phyloP scores from a whole-genome alignment of 1,140 invertebrate genomes.

The Campoletis sonorensis region DNA sequence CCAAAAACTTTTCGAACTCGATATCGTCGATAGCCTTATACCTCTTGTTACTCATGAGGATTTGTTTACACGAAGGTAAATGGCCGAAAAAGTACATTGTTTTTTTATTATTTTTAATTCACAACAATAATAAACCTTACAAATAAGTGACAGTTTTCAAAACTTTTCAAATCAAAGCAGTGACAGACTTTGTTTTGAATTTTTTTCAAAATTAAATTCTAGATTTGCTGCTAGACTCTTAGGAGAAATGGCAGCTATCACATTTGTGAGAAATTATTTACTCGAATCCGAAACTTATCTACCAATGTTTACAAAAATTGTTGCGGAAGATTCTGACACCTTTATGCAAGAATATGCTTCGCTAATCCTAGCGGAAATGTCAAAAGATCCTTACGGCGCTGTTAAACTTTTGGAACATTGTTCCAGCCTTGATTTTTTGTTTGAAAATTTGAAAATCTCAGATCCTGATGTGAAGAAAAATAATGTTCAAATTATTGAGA shows the following conservation, averaged over 20 bases:
- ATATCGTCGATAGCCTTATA: slow-evolving; percentile 61
- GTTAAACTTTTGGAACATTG: slow-evolving; percentile 57
- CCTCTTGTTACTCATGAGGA: slow-evolving; percentile 66
- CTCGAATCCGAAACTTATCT: slow-evolving; percentile 59
- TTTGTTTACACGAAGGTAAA: slow-evolving; percentile 65
- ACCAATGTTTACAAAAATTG: slow-evolving; percentile 55
- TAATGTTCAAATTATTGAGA: slow-evolving; percentile 66
- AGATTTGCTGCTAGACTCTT: slow-evolving; percentile 70
- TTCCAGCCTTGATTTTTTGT: slow-evolving; percentile 58
- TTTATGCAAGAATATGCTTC: slow-evolving; percentile 71
- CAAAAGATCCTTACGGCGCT: slow-evolving; percentile 59
- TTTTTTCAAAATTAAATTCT: too few species aligned
- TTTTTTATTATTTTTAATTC: not conserved
- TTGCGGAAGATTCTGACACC: slow-evolving; percentile 60
- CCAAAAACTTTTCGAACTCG: slow-evolving; percentile 63
- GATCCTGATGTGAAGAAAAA: slow-evolving; percentile 71
- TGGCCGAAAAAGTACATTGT: not conserved
- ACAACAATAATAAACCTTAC: too few species aligned
- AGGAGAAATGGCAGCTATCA: slow-evolving; percentile 64
- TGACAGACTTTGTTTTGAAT: too few species aligned
- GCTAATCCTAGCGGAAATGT: slow-evolving; percentile 65
- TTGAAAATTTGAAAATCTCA: slow-evolving; percentile 57
- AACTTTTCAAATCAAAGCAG: slow-evolving; percentile 16
- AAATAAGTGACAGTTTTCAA: too few species aligned
- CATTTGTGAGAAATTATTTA: slow-evolving; percentile 59